Percentiles rank a stretch among this genome's conserved stretches.
Conservation (phyloP, 2,888 invertebrate genomes). For the Dicyrtoma fusca region DNA sequence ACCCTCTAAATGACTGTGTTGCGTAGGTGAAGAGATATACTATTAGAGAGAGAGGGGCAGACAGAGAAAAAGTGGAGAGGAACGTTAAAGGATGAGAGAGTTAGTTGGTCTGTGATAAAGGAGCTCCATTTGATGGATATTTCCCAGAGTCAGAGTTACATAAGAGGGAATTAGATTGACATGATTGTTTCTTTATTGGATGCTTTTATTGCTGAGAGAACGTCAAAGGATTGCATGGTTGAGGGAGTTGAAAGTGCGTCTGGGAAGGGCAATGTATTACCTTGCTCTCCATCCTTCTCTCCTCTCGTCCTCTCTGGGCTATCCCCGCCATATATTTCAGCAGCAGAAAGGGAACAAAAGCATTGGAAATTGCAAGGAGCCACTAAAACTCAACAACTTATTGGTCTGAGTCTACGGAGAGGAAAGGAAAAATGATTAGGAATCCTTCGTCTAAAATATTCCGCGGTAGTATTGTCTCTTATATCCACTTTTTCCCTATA, state of each 20-base stretch:
- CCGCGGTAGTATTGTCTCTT: no score
- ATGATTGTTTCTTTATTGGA: conserved; percentile 36
- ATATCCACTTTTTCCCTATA: conserved; percentile 2
- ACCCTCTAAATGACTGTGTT: no score
- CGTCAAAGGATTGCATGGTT: conserved; percentile 37
- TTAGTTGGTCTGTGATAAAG: conserved; percentile 20
- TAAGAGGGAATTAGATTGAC: conserved; percentile 25
- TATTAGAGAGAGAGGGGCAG: background rate
- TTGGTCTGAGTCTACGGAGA: conserved; percentile 13
- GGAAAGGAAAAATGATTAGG: conserved; percentile 40
- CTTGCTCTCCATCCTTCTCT: background rate
- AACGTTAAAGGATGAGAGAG: conserved; percentile 9
- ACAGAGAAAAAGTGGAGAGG: background rate
- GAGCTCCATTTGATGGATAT: conserved; percentile 35
- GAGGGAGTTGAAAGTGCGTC: conserved; percentile 24
- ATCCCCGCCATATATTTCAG: background rate
- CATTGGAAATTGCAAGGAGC: no score
- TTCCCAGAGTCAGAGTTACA: conserved; percentile 24
- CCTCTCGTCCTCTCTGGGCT: background rate
- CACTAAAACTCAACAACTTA: background rate
- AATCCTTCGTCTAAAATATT: conserved; percentile 28
- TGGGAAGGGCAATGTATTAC: conserved; percentile 14
- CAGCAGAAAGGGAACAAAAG: background rate
- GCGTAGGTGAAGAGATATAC: background rate
- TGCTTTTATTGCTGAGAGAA: conserved; percentile 35